These are phyloP conservation scores for Proteles cristata DNA, from an alignment of 2,113 vertebrate species.

Conservation along the genomic window DNA sequence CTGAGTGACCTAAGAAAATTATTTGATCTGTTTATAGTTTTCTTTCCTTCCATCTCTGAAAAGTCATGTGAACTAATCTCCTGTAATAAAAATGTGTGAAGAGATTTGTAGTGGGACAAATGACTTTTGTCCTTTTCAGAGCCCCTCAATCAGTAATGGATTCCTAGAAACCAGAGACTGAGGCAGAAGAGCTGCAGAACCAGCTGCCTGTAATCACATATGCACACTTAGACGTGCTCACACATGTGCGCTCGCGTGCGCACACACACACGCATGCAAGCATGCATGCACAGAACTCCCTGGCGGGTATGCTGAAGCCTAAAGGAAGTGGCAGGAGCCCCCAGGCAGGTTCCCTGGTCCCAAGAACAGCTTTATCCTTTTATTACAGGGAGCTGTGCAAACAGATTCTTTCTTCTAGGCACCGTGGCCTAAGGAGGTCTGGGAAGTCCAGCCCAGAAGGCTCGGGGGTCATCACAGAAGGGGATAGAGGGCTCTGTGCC, in stretches of 20 bases:
- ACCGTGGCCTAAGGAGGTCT: background rate
- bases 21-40: background rate
- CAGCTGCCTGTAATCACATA: background rate
- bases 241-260: background rate
- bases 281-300: too few species aligned
- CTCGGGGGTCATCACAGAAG: too few species aligned
- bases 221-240: too few species aligned
- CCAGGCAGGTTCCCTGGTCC: background rate
- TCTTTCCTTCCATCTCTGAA: background rate
- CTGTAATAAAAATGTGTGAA: background rate
- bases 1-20: background rate
- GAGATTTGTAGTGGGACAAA: background rate
- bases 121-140: background rate
- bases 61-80: background rate
- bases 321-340: background rate
- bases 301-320: background rate
- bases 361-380: background rate
- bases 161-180: background rate
- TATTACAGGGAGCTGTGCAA: background rate
- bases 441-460: background rate
- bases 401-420: background rate
- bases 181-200: background rate
- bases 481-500: background rate
- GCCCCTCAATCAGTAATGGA: background rate
- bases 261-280: background rate